Base-by-base conservation (phyloP, 30 jellyfish, hydroid and myxozoan species). In the Sanderia malayensis region DNA sequence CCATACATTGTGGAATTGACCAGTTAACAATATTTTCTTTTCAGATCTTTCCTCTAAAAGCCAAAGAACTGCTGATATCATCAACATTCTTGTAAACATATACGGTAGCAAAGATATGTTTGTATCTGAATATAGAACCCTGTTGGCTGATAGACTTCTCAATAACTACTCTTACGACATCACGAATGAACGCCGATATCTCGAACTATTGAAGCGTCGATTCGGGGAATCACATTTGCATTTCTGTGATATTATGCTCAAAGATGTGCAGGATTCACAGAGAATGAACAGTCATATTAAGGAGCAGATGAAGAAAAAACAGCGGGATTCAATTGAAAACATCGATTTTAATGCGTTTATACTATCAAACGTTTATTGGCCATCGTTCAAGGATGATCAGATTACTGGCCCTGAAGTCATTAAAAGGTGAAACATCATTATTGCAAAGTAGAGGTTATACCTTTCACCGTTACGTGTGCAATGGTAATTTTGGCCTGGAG, bases 51-150 rank as follows among this genome's bases (percentile, higher is more conserved):
- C 95, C 1, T 76, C 96, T 13, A 92, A 76, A 44, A 61, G 86
- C 41, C 96, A 92, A 61, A 47, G 98, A 27, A 92, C 94, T 34
- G 95, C 98, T 0, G 98, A 92, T 69, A 92, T 92, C 70, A 84
- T 92, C 53, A 92, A 86, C 64, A 83, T 92, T 3, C 93, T 92
- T 7, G 95, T 92, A 41, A 92, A 92, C 79, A 85, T 92, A 28
- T 92, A 92, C 74, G 98, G 98, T 34, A 84, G 96, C 78, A 94
- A 92, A 73, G 98, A 92, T 60, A 70, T 80, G 55, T 92, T 92
- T 60, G 99, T 86, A 4, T 85, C 96, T 57, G 97, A 81, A 65
- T 93, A 93, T 44, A 77, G 96, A n/a, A 70, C 84, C 1, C 70
- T 93, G 28, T 68, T 93, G 18, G 95, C 96, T 26, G 96, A 93